Conservation (phyloP, 2,113 vertebrate genomes). For the Perca fluviatilis region DNA sequence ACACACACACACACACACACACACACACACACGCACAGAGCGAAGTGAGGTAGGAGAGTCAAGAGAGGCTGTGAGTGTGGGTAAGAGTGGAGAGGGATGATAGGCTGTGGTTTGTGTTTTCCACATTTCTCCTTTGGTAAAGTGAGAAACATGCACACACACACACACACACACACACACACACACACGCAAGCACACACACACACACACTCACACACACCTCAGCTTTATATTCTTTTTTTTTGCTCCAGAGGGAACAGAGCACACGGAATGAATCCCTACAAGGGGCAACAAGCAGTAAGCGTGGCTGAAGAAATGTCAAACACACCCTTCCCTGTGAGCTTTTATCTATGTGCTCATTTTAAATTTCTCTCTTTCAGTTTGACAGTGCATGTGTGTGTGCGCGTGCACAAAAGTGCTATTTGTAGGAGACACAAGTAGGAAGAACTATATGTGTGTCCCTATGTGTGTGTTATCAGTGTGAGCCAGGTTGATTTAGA, state of each 20-base stretch:
- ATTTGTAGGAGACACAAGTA: neutral
- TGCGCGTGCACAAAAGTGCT: neutral
- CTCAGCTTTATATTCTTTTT: neutral
- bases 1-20: constrained; percentile 5
- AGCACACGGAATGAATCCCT: constrained; percentile 49
- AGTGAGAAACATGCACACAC: constrained; percentile 32
- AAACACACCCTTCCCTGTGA: constrained; percentile 19
- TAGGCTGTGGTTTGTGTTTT: constrained; percentile 59
- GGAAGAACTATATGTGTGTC: constrained; percentile 3
- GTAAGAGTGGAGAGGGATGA: constrained; percentile 53
- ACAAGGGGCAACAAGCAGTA: constrained; percentile 39
- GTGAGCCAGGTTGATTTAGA: constrained; percentile 51
- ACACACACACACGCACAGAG: constrained; percentile 20
- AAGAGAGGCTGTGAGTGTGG: constrained; percentile 28
- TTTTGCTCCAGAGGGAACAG: constrained; percentile 15
- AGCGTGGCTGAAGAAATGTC: constrained; percentile 41
- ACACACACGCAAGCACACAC: constrained; percentile 14
- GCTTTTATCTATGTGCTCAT: constrained; percentile 4
- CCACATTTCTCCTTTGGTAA: constrained; percentile 37
- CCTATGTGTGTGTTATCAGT: constrained; percentile 35
- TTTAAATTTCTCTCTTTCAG: constrained; percentile 5
- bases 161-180: constrained; percentile 2
- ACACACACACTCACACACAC: constrained; percentile 7
- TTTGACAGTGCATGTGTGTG: neutral
- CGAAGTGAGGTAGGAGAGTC: constrained; percentile 31